Conservation (phyloP, 2,797 vertebrate genomes). For the Merluccius polli region DNA sequence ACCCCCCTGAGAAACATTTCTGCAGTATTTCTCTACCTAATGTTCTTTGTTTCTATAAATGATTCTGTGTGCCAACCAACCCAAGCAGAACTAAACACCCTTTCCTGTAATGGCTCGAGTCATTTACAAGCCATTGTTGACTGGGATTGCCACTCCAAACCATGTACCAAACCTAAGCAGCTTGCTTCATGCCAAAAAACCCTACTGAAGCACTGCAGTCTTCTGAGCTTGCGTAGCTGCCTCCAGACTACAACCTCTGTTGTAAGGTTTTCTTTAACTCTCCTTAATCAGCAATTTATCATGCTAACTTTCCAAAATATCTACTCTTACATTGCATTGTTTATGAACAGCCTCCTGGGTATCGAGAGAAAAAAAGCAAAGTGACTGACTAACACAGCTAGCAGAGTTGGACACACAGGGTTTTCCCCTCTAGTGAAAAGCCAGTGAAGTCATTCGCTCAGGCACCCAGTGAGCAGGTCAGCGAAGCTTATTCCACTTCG, state of each 20-base stretch:
- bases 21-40: neutral
- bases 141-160: neutral
- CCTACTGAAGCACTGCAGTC: neutral
- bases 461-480: too few species aligned
- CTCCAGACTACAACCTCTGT: neutral
- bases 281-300: neutral
- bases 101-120: neutral
- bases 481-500: too few species aligned
- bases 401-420: too few species aligned
- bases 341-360: neutral
- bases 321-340: neutral
- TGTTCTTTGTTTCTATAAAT: neutral
- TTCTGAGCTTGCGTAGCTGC: too few species aligned
- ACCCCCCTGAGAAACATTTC: neutral
- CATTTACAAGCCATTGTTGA: neutral
- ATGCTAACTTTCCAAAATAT: neutral
- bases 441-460: too few species aligned
- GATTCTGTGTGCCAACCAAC: neutral
- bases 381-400: too few species aligned
- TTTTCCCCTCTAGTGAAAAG: too few species aligned
- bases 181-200: neutral
- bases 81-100: neutral
- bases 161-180: neutral
- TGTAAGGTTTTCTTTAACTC: neutral
- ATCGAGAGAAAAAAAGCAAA: too few species aligned